A percentile compares a stretch with the other conserved stretches of the same genome.
These are phyloP conservation scores for Dolichomitus sp. DNA, from an alignment of 2,888 invertebrate species.

Conservation along the genomic window DNA sequence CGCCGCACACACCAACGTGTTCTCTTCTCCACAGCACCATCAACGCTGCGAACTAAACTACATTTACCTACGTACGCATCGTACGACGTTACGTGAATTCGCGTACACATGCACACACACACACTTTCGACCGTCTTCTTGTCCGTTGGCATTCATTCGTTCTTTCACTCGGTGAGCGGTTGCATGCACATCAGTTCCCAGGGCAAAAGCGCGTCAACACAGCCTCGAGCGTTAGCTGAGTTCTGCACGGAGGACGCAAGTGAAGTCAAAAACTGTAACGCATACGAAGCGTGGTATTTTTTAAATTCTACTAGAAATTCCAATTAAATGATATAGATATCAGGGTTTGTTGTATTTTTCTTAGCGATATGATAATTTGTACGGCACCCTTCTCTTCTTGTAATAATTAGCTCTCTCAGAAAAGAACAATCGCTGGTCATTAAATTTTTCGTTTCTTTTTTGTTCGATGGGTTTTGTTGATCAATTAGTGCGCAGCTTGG, in stretches of 20 bases:
- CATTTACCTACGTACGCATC: not conserved
- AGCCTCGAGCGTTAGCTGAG: not conserved
- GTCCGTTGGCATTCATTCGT: constrained; percentile 11
- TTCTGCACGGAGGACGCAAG: not conserved
- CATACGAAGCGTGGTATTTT: not conserved
- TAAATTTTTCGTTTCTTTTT: too few species aligned
- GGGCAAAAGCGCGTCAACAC: not conserved
- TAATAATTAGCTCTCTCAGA: too few species aligned
- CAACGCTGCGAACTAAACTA: not conserved
- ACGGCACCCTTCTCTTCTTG: too few species aligned
- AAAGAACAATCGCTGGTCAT: too few species aligned
- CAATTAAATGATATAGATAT: too few species aligned
- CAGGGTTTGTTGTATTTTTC: too few species aligned
- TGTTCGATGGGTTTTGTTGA: too few species aligned
- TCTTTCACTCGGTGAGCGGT: not conserved
- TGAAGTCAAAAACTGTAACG: not conserved
- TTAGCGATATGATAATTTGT: too few species aligned
- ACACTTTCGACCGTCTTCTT: not conserved
- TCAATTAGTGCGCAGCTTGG: too few species aligned
- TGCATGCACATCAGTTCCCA: constrained; percentile 25
- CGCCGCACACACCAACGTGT: not conserved
- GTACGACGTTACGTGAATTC: not conserved
- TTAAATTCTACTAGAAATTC: too few species aligned
- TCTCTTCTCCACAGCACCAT: not conserved
- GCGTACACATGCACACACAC: not conserved